Base-by-base conservation (phyloP, 2,888 invertebrate species). In the Argyresthia goedartella region DNA sequence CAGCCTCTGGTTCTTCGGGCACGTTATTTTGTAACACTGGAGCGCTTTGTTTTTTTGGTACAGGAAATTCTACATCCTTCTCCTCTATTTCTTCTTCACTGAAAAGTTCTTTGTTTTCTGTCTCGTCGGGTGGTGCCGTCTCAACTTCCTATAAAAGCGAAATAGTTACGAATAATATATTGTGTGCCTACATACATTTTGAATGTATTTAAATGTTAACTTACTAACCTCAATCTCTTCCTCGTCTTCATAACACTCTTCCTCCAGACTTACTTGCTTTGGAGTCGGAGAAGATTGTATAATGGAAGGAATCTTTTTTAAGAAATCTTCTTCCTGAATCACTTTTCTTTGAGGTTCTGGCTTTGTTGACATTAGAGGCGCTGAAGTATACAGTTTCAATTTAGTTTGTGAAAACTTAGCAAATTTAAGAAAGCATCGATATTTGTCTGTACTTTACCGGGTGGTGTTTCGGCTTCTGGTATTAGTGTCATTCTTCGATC, bases 401-500 rank as follows among this genome's bases (percentile, higher is more conserved):
- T 25, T 25, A 25, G 25, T 25, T 25, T 25, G 25, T 25, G 25
- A 25, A 25, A 2, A 4, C 2, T 25, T 25, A 25, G 25, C 25
- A 25, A 25, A 25, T 25, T 2, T 25, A 25, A 25, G 2, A 25
- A 25, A 4, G 41, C 13, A 41, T 10, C 41, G 8, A 41, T 41
- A 41, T 41, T 41, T 41, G 11, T 6, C 2, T 41, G 41, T 49
- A 49, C 48, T 43, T 8, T 51, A 51, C 51, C 51, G 39, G 51
- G 14, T 6, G 50, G 50, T 7, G 48, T 33, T 9, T n/a, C 41
- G 8, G 43, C 14, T 16, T 49, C 48, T 13, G 34, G 16, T 59
- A 82, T 65, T 39, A 85, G 71, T 42, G 85, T 85, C 84, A 86
- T 81, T 55, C 87, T 75, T 53, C 85, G 72, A 59, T 78, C 78